Percentiles rank a stretch among this genome's conserved stretches.
phyloP scores from a whole-genome alignment of 2,113 vertebrate species.

The Melanocharis versteri region DNA sequence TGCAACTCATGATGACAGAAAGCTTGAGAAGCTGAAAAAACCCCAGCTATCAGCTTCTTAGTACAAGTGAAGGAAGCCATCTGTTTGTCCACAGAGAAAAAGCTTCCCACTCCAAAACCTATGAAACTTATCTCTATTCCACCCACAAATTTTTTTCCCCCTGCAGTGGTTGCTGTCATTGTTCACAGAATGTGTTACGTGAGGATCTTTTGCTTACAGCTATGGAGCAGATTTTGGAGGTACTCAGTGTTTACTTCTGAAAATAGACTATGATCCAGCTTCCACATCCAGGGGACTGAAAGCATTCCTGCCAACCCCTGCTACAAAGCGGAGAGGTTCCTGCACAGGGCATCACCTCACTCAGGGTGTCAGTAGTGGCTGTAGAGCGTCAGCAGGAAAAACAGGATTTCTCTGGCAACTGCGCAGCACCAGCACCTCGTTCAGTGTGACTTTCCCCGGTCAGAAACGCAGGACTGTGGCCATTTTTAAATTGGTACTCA shows the following conservation, averaged over 20 bases:
- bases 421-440: background rate
- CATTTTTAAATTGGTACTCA: background rate
- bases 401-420: background rate
- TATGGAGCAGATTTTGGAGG: background rate
- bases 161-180: background rate
- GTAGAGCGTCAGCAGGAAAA: accelerated
- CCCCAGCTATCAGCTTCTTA: background rate
- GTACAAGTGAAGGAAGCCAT: background rate
- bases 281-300: background rate
- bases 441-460: background rate
- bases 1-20: background rate
- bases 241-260: background rate
- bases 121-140: background rate
- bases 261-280: background rate
- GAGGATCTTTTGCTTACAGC: background rate
- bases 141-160: background rate
- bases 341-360: background rate
- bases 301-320: background rate
- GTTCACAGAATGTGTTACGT: background rate
- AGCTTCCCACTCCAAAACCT: background rate
- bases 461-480: background rate
- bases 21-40: background rate
- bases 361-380: background rate
- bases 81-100: background rate
- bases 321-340: background rate